A percentile compares a stretch with the other conserved stretches of the same genome.
Conservation (phyloP, 1,140 invertebrate genomes). For the Diorhabda elongata region DNA sequence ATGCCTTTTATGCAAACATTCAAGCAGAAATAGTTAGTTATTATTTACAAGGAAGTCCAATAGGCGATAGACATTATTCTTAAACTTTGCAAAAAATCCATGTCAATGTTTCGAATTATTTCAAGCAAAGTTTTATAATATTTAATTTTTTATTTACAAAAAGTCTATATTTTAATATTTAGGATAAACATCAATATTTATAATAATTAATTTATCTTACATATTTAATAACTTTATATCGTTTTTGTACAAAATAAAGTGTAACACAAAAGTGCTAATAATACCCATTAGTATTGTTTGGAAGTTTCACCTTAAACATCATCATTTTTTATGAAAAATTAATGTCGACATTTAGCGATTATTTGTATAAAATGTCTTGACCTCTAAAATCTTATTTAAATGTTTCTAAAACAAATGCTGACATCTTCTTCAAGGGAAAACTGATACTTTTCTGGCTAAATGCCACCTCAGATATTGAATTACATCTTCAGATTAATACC, state of each 20-base stretch:
- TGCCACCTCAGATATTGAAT: too few species aligned
- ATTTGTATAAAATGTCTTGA: too few species aligned
- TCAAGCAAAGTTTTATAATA: constrained; percentile 16
- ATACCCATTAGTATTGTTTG: constrained; percentile 10
- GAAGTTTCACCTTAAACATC: not conserved
- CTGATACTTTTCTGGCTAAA: too few species aligned
- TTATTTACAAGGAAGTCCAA: constrained; percentile 23
- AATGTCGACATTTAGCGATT: too few species aligned
- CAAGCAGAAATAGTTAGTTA: constrained; percentile 10
- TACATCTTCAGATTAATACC: too few species aligned
- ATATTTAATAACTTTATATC: constrained; percentile 12
- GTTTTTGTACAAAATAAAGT: constrained; percentile 29
- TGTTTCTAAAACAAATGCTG: too few species aligned
- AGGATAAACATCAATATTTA: constrained; percentile 29
- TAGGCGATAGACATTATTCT: constrained; percentile 18
- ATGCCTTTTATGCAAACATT: constrained; percentile 7
- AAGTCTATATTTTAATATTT: constrained; percentile 17
- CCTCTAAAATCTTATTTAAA: too few species aligned
- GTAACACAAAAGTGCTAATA: constrained; percentile 26
- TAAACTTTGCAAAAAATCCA: constrained; percentile 20
- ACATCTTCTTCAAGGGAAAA: too few species aligned
- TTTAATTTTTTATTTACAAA: constrained; percentile 9
- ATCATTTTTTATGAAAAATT: too few species aligned
- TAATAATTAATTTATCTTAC: constrained; percentile 30
- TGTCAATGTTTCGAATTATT: constrained; percentile 8